A percentile compares a stretch with the other conserved stretches of the same genome.
These are phyloP conservation scores for Zaprionus davidi DNA, from an alignment of 1,140 invertebrate species.

Conservation along the genomic window DNA sequence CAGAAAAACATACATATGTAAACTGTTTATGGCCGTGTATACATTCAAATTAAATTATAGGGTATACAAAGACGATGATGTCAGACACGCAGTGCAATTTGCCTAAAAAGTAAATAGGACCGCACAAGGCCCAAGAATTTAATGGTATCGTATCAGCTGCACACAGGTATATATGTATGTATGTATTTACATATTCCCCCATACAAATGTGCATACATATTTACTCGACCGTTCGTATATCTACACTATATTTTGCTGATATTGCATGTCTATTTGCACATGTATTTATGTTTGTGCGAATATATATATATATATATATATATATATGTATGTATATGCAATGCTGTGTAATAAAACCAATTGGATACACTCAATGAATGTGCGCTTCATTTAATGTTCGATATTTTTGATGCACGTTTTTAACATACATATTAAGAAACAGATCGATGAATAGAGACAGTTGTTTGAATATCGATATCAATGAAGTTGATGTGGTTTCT, in stretches of 20 bases:
- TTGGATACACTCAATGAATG: background rate
- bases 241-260: constrained; percentile 5
- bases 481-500: too few relatives aligned
- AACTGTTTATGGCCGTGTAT: background rate
- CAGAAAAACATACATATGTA: background rate
- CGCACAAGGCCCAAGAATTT: background rate
- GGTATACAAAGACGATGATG: background rate
- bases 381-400: background rate
- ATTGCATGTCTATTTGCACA: constrained; percentile 22
- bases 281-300: background rate
- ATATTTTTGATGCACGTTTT: constrained; percentile 1
- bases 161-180: background rate
- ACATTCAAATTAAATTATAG: background rate
- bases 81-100: constrained; percentile 22
- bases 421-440: background rate
- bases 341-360: background rate
- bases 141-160: background rate
- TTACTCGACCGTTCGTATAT: background rate
- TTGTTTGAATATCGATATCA: too few relatives aligned
- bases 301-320: background rate
- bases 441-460: too few relatives aligned
- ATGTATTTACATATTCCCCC: background rate
- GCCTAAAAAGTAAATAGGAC: constrained; percentile 14
- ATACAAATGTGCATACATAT: constrained; percentile 7
- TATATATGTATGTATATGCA: background rate